phyloP scores from a whole-genome alignment of 2,888 invertebrate species.

The Rosalia funebris region DNA sequence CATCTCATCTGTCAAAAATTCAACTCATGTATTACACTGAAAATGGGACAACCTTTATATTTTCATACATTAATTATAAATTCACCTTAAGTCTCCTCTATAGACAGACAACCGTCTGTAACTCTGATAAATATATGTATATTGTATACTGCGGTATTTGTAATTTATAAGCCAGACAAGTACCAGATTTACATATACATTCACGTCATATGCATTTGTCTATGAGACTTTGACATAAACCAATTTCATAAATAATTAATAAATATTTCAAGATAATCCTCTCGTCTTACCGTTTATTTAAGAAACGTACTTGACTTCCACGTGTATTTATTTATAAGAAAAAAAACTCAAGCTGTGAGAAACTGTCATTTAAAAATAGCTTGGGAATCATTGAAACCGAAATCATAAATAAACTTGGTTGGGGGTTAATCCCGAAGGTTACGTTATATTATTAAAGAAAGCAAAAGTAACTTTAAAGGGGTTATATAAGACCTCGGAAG shows the following conservation, averaged over 20 bases:
- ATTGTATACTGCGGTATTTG: too few relatives aligned
- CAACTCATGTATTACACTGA: too few relatives aligned
- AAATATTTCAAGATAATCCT: slow-evolving; percentile 9
- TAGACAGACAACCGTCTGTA: too few relatives aligned
- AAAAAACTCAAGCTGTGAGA: slow-evolving; percentile 34
- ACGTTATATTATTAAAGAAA: slow-evolving; percentile 44
- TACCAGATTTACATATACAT: too few relatives aligned
- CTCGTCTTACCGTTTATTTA: neutral
- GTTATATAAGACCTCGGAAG: slow-evolving; percentile 55
- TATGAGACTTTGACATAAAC: neutral
- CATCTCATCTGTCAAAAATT: too few relatives aligned
- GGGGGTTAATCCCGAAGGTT: slow-evolving; percentile 33
- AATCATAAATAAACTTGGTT: slow-evolving; percentile 39
- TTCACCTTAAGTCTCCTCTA: too few relatives aligned
- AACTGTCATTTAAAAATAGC: slow-evolving; percentile 28
- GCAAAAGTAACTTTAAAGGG: slow-evolving; percentile 54
- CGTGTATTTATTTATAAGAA: slow-evolving; percentile 36
- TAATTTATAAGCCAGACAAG: too few relatives aligned
- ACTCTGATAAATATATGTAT: too few relatives aligned
- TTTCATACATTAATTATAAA: too few relatives aligned
- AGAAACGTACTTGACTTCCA: slow-evolving; percentile 8
- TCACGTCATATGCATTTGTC: too few relatives aligned
- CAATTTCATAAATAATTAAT: slow-evolving; percentile 4
- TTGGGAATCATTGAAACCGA: slow-evolving; percentile 22
- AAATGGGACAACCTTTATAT: too few relatives aligned